A percentile compares a stretch with the other conserved stretches of the same genome.
phyloP scores from a whole-genome alignment of 2,888 invertebrate genomes.

The Xanthia togata region DNA sequence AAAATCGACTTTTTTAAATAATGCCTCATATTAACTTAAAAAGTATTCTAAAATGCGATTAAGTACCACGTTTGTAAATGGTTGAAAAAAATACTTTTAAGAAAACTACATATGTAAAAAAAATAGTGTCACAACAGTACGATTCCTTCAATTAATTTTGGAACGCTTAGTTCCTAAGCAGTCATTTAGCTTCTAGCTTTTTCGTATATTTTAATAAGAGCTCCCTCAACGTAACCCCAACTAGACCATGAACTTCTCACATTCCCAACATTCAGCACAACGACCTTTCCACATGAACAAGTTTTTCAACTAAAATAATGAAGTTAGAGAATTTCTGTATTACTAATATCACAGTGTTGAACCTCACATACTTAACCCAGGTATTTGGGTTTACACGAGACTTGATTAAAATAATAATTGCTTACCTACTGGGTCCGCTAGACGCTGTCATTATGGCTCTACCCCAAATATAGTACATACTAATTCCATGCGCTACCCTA shows the following conservation, averaged over 20 bases:
- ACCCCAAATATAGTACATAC: slow-evolving; percentile 72
- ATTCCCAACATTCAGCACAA: slow-evolving; percentile 20
- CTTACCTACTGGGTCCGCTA: slow-evolving; percentile 60
- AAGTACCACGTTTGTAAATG: neutral
- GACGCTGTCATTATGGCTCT: slow-evolving; percentile 65
- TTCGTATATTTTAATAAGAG: neutral
- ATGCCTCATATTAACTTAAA: neutral
- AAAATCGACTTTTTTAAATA: neutral
- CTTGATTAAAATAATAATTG: slow-evolving; percentile 77
- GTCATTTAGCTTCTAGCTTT: neutral
- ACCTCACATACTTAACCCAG: slow-evolving; percentile 61
- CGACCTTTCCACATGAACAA: slow-evolving; percentile 31
- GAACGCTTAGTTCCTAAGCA: neutral
- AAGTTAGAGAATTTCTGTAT: slow-evolving; percentile 51
- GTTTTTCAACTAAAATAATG: slow-evolving; percentile 53
- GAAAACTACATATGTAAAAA: too few relatives aligned
- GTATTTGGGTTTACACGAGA: slow-evolving; percentile 57
- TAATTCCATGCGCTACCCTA: slow-evolving; percentile 66
- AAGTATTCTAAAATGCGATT: neutral
- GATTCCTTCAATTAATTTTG: neutral
- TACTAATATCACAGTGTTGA: slow-evolving; percentile 43
- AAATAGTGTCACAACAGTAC: neutral
- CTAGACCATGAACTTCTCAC: slow-evolving; percentile 6
- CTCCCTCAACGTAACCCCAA: slow-evolving; percentile 7
- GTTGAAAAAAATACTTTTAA: neutral